Conservation (phyloP, 2,888 invertebrate genomes). For the Oeneis ivallda region DNA sequence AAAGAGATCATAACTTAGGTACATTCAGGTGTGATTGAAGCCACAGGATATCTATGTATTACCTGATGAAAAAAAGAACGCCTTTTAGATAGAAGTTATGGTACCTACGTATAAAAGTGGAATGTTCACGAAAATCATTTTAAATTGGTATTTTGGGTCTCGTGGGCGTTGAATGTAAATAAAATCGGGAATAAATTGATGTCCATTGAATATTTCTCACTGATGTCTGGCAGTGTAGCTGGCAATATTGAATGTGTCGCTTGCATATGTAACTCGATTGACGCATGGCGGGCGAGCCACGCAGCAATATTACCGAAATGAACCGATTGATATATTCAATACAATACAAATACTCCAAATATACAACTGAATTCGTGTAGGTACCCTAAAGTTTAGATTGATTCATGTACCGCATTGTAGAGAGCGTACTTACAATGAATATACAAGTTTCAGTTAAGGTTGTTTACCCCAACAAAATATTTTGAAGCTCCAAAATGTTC, state of each 20-base stretch:
- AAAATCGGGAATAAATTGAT: slow-evolving; percentile 15
- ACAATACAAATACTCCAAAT: slow-evolving; percentile 25
- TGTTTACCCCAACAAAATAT: background rate
- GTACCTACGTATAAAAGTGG: background rate
- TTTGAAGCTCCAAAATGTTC: too few relatives aligned
- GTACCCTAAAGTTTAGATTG: background rate
- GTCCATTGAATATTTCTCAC: slow-evolving; percentile 27
- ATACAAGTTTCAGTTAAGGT: too few relatives aligned
- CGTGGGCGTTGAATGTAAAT: slow-evolving; percentile 9
- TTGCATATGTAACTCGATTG: slow-evolving; percentile 34
- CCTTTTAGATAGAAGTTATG: too few relatives aligned
- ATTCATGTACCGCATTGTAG: background rate
- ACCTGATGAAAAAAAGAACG: too few relatives aligned
- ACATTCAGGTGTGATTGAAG: too few relatives aligned
- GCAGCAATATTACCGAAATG: slow-evolving; percentile 33
- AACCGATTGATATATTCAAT: slow-evolving; percentile 33
- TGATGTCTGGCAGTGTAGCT: slow-evolving; percentile 27
- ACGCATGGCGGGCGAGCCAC: slow-evolving; percentile 32
- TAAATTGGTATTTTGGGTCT: background rate
- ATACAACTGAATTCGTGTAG: slow-evolving; percentile 17
- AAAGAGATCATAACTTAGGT: too few relatives aligned
- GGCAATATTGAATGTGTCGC: slow-evolving; percentile 34
- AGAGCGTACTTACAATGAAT: too few relatives aligned
- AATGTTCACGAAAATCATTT: background rate
- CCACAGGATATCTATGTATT: too few relatives aligned